These are phyloP conservation scores for Centroberyx gerrardi DNA, from an alignment of 2,797 vertebrate genomes.

Conservation along the genomic window DNA sequence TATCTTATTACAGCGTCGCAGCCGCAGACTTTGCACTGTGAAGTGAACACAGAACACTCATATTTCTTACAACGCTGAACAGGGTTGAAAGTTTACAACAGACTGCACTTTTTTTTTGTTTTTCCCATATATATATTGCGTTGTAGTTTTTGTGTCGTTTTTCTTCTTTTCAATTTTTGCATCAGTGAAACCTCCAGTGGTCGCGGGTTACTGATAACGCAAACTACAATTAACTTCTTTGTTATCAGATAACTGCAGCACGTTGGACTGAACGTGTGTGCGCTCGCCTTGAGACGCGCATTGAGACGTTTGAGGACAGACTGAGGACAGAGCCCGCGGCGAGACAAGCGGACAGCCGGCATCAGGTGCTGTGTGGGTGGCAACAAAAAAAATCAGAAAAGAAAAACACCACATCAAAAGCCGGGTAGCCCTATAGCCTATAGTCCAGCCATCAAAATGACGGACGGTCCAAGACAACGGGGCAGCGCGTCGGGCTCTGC, in stretches of 20 bases:
- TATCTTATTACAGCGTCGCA: not conserved
- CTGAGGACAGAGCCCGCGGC: not conserved
- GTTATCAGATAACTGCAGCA: conserved; percentile 38
- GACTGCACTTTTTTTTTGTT: not conserved
- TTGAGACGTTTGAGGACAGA: not conserved
- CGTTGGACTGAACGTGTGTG: conserved; percentile 14
- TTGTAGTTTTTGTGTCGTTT: not conserved
- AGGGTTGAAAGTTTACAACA: not conserved
- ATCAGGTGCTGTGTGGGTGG: conserved; percentile 12
- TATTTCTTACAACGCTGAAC: conserved; percentile 1
- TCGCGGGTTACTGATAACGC: conserved; percentile 43
- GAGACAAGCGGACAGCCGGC: not conserved
- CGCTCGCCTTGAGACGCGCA: conserved; percentile 10
- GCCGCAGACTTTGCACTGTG: not conserved
- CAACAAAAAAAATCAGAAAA: not conserved
- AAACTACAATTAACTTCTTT: conserved; percentile 21
- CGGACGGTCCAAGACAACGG: conserved; percentile 90
- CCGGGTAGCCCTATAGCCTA: not conserved
- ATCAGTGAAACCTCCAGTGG: not conserved
- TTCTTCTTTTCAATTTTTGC: not conserved
- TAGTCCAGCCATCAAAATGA: conserved; percentile 78
- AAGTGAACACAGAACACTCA: not conserved
- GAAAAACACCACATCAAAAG: not conserved
- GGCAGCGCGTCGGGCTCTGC: conserved; percentile 76
- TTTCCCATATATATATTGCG: not conserved